Conservation (phyloP, 1,140 invertebrate genomes). For the Olivierus martensii region DNA sequence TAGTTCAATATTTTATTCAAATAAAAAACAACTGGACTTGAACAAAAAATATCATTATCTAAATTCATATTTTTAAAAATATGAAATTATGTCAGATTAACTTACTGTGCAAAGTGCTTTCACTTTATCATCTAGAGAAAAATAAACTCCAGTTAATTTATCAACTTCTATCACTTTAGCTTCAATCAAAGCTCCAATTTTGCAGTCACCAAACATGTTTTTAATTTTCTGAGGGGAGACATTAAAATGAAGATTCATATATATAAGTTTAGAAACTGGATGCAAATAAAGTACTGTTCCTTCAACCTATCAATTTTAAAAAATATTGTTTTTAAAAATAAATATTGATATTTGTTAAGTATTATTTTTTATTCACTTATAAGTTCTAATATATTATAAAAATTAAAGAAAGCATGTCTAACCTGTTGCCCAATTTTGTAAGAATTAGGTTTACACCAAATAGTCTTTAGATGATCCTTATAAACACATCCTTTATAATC, state of each 20-base stretch:
- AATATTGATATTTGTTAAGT: too few species aligned
- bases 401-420: too few species aligned
- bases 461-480: neutral
- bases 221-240: neutral
- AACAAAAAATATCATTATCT: too few species aligned
- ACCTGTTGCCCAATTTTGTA: neutral
- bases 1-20: too few species aligned
- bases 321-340: too few species aligned
- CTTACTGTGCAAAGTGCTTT: neutral
- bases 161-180: neutral
- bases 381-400: too few species aligned
- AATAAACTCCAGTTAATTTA: neutral
- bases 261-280: neutral
- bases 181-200: neutral
- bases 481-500: neutral
- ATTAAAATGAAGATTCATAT: neutral
- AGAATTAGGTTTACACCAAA: neutral
- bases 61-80: too few species aligned
- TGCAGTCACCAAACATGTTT: neutral
- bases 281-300: neutral
- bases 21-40: too few species aligned
- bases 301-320: neutral
- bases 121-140: neutral
- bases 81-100: too few species aligned
- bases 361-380: too few species aligned